Base-by-base conservation (phyloP, 2,888 invertebrate genomes). In the Aphrophora alni region DNA sequence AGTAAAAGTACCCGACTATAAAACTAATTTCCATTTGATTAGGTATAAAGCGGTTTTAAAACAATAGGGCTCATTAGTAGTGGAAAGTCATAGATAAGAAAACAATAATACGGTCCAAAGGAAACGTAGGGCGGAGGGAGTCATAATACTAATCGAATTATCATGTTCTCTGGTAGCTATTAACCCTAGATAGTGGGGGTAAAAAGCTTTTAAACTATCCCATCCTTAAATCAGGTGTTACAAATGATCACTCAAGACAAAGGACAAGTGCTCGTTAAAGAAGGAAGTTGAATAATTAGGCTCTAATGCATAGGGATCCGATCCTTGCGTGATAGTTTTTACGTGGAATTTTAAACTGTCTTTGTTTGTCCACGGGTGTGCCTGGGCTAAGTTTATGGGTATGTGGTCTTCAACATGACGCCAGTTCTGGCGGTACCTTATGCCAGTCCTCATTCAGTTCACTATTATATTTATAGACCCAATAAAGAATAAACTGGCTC, bases 111-210 rank as follows among this genome's bases (percentile, higher is more conserved):
- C 28, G 26, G 25, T 26, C 24, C 17, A 28, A 25, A 21, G 74
- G 68, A 74, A 59, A 68, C 21, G 27, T 1, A 51, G 51, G 73
- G 68, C 38, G 70, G 33, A 44, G 26, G 44, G 71, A 38, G 69
- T 75, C 75, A 75, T 82, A 83, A 82, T 83, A 82, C 81, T 83
- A 83, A 83, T 83, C 83, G 83, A 82, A 82, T 83, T 82, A 83
- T 82, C 82, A 80, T 83, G 83, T 83, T 79, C 82, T 78, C 12
- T 44, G 25, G 76, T 69, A 38, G 27, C 80, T 72, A 80, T 80
- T 76, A 80, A 75, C 75, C 77, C 33, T 17, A 10, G 77, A 44
- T 38, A 51, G 26, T 26, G 44, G 38, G 38, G 44, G 25, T 25
- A 75, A 59, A 27, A 59, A 69, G 78, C 78, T 74, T 68, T 68